Evolutionary conservation across 1,140 invertebrate genomes (phyloP), one percentile per base, ranked within the genome.

Genomic region (Tetraneura akinire): DNA sequence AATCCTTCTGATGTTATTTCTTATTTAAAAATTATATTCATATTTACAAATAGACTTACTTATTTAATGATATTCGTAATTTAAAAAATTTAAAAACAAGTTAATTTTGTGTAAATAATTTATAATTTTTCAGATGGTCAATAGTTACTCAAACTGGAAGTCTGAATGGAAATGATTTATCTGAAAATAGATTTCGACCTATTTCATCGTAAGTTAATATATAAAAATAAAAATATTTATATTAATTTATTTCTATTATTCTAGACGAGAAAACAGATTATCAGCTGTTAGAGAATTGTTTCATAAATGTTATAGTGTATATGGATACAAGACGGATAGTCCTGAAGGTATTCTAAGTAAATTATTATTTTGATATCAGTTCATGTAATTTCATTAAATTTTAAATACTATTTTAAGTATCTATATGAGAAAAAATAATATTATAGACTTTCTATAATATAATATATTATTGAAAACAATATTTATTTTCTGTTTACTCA

Each of bases 91-190:
- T n/a, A n/a, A n/a, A n/a, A n/a, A n/a, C n/a, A n/a, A n/a, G n/a
- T n/a, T n/a, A n/a, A n/a, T n/a, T n/a, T n/a, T n/a, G n/a, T n/a
- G n/a, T n/a, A n/a, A n/a, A n/a, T n/a, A n/a, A 37, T 37, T 37
- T 37, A 37, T 37, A 37, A 37, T 37, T 37, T 4, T 37, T n/a
- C 1, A 78, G 74, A 10, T 78, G 74, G 74, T 60, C 55, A 60
- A 47, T 78, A 21, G 74, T 78, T 8, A 78, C 74, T 60, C 74
- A 78, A 60, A 60, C 74, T 1, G 74, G 74, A 18, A 78, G 74
- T 21, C 23, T 78, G 37, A 78, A 78, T 47, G 74, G 74, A 18
- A 78, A 60, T 45, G 53, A 78, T 78, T 26, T 78, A 6, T 37
- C 53, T 13, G 74, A 78, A 3, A 62, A 78, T 29, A 60, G 26